A percentile compares a stretch with the other conserved stretches of the same genome.
phyloP scores from a whole-genome alignment of 2,113 vertebrate genomes.

The Microtus ochrogaster region DNA sequence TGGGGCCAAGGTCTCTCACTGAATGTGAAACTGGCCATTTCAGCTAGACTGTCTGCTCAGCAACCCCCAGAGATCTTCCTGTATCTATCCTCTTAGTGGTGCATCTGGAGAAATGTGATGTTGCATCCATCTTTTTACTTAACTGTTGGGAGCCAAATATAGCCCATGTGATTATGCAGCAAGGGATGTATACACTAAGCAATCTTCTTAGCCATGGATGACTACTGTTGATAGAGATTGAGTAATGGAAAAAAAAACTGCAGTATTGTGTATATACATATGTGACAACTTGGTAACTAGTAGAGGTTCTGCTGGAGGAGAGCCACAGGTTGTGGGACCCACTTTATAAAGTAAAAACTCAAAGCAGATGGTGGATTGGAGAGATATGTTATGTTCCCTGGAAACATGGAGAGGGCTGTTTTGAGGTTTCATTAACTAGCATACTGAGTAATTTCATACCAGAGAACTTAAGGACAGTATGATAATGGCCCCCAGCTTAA shows the following conservation, averaged over 20 bases:
- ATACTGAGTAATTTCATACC: slow-evolving; percentile 55
- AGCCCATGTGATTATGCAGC: not conserved
- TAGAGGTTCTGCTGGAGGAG: not conserved
- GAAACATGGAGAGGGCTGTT: slow-evolving; percentile 2
- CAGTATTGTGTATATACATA: not conserved
- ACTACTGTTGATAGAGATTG: not conserved
- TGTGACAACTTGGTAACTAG: not conserved
- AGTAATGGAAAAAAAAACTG: not conserved
- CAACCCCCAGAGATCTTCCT: not conserved
- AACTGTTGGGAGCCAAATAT: not conserved
- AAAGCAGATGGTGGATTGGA: not conserved
- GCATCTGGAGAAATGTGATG: not conserved
- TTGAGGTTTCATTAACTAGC: slow-evolving; percentile 21
- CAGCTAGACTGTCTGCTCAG: not conserved
- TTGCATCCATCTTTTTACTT: not conserved
- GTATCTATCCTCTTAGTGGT: too few species aligned
- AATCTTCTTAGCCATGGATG: not conserved
- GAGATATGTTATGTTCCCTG: not conserved
- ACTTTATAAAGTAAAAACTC: not conserved
- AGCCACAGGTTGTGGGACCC: not conserved
- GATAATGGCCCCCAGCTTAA: slow-evolving; percentile 55
- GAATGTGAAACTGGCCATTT: not conserved
- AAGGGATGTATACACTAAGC: not conserved
- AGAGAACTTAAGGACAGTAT: slow-evolving; percentile 46
- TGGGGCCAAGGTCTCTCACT: not conserved